Base-by-base conservation (phyloP, 2,888 invertebrate species). In the Scotopteryx bipunctaria region DNA sequence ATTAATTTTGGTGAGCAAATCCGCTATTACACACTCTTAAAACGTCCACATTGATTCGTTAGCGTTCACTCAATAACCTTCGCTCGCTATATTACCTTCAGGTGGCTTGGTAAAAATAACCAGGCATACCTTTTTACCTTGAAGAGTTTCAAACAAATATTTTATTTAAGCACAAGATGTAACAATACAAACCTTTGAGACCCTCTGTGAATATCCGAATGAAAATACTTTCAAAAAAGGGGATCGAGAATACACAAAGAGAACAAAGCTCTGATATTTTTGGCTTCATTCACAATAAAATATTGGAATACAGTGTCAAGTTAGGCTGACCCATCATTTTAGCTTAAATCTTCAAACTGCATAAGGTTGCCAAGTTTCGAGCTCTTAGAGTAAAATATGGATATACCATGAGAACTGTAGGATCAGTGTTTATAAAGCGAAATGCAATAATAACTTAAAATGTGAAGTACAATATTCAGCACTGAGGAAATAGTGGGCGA, bases 351-450 rank as follows among this genome's bases (percentile, higher is more conserved):
- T 31, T 16, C 6, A 29, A 42, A 41, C 9, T 8, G 8, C 25
- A 15, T 5, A 40, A 13, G 27, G 42, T 40, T 58, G 43, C 49
- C 59, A 54, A 61, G 57, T 53, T 43, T 37, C 13, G 11, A 15
- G 56, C 61, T 61, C 42, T 52, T 43, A 51, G 43, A 47, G 54
- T 67, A 66, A 69, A 64, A 59, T 64, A 63, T 64, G 55, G 59
- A 57, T 59, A 57, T 25, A 41, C 42, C 60, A 51, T 56, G 14
- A 40, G 55, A 66, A 70, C 55, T 57, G 64, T 23, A 5, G n/a
- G 9, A 23, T 3, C 63, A 48, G 59, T 64, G 64, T 61, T 71
- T 71, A 65, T 61, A 61, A 66, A 64, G 52, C n/a, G n/a, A n/a
- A n/a, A n/a, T n/a, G n/a, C n/a, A n/a, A n/a, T n/a, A n/a, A n/a